Conservation (phyloP, 92 coral and sea anemone genomes). For the Palythoa caribaeorum region DNA sequence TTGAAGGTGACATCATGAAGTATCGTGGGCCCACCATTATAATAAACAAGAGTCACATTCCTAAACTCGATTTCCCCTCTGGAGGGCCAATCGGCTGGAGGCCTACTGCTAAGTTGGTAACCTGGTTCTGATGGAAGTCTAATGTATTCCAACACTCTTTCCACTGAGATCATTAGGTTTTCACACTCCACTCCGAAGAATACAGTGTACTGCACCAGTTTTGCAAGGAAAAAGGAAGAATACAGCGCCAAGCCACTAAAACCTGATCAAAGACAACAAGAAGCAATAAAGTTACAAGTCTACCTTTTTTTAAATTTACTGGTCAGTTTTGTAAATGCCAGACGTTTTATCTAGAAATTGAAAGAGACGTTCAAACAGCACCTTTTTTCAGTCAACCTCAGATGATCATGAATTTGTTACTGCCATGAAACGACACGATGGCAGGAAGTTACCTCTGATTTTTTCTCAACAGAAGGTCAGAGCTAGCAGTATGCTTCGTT, state of each 20-base stretch:
- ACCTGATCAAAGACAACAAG: neutral
- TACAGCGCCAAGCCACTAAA: slow-evolving; percentile 37
- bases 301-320: too few relatives aligned
- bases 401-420: too few relatives aligned
- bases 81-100: slow-evolving; percentile 21
- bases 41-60: slow-evolving; percentile 1
- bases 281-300: neutral
- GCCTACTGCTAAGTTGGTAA: slow-evolving; percentile 3
- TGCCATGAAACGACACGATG: too few relatives aligned
- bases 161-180: slow-evolving; percentile 25
- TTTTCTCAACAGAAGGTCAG: too few relatives aligned
- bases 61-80: slow-evolving; percentile 4
- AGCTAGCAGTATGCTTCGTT: too few relatives aligned
- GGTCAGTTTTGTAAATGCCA: too few relatives aligned
- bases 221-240: slow-evolving; percentile 3
- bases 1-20: neutral
- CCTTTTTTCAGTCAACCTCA: too few relatives aligned
- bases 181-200: slow-evolving; percentile 8
- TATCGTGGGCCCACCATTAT: slow-evolving; percentile 6
- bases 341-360: too few relatives aligned
- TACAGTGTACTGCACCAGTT: slow-evolving; percentile 8
- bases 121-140: slow-evolving; percentile 21
- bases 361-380: too few relatives aligned
- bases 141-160: slow-evolving; percentile 23
- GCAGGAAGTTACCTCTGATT: too few relatives aligned